A percentile compares a stretch with the other conserved stretches of the same genome.
These are phyloP conservation scores for Ditula angustiorana DNA, from an alignment of 2,888 invertebrate species.

Conservation along the genomic window DNA sequence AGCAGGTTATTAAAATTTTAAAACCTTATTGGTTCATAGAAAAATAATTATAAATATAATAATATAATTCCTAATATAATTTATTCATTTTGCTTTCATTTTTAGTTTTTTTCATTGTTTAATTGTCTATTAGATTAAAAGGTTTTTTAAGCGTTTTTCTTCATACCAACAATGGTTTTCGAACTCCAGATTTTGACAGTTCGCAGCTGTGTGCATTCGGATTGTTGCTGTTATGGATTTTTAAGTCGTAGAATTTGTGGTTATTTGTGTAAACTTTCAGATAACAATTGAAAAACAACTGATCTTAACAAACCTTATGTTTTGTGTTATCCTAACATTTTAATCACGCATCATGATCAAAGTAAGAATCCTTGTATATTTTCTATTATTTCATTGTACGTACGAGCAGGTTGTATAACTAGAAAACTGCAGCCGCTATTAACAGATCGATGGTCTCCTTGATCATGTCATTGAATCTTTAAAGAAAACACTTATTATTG, in stretches of 20 bases:
- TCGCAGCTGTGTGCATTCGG: conserved; percentile 78
- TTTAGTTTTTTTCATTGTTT: neutral
- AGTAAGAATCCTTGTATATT: conserved; percentile 55
- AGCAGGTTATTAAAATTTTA: no score
- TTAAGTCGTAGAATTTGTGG: conserved; percentile 55
- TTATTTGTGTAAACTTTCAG: conserved; percentile 42
- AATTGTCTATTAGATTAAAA: neutral
- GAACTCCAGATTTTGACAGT: conserved; percentile 65
- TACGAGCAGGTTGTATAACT: conserved; percentile 37
- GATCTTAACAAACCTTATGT: conserved; percentile 11
- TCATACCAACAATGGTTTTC: conserved; percentile 33
- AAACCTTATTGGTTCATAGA: no score
- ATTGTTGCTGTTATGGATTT: conserved; percentile 69
- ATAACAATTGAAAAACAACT: conserved; percentile 32
- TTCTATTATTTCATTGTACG: conserved; percentile 11
- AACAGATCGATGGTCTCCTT: conserved; percentile 36
- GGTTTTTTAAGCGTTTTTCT: conserved; percentile 24
- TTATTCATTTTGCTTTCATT: neutral
- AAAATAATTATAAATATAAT: no score
- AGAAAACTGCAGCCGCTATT: conserved; percentile 36
- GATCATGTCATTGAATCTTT: conserved; percentile 18
- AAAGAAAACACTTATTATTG: conserved; percentile 21
- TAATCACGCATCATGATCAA: conserved; percentile 58
- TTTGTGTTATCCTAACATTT: conserved; percentile 15
- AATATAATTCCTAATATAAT: no score